phyloP scores from a whole-genome alignment of 2,113 vertebrate genomes.

The Thunnus maccoyii region DNA sequence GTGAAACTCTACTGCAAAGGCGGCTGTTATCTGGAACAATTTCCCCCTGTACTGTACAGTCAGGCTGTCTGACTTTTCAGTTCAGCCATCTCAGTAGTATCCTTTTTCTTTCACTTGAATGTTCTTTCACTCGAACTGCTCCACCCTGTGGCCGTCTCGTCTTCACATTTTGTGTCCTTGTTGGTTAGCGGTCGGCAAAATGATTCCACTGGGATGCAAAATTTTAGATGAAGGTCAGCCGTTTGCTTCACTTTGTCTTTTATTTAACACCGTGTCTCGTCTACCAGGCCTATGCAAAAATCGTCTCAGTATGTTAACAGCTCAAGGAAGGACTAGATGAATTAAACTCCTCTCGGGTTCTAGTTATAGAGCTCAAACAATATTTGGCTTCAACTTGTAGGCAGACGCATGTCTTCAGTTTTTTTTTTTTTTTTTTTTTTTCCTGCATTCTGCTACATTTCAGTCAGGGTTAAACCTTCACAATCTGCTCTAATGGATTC shows the following conservation, averaged over 20 bases:
- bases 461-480: neutral
- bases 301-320: conserved; percentile 32
- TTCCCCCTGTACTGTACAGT: conserved; percentile 34
- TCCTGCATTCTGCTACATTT: neutral
- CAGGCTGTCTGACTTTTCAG: conserved; percentile 45
- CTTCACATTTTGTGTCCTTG: conserved; percentile 1
- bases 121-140: conserved; percentile 14
- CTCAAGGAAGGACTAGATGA: conserved; percentile 39
- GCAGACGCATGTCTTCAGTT: neutral
- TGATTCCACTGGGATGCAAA: conserved; percentile 49
- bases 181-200: neutral
- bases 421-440: neutral
- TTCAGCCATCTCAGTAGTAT: conserved; percentile 35
- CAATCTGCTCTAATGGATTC: neutral
- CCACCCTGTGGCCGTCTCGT: conserved; percentile 6
- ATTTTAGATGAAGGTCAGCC: conserved; percentile 26
- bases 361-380: conserved; percentile 33
- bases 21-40: conserved; percentile 52
- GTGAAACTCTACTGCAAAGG: conserved; percentile 2
- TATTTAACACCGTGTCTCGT: conserved; percentile 15
- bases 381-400: conserved; percentile 15
- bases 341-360: conserved; percentile 25
- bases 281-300: conserved; percentile 72
- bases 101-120: conserved; percentile 44
- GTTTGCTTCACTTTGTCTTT: conserved; percentile 14